These are phyloP conservation scores for Fregetta grallaria DNA, from an alignment of 2,113 vertebrate species.

Conservation along the genomic window DNA sequence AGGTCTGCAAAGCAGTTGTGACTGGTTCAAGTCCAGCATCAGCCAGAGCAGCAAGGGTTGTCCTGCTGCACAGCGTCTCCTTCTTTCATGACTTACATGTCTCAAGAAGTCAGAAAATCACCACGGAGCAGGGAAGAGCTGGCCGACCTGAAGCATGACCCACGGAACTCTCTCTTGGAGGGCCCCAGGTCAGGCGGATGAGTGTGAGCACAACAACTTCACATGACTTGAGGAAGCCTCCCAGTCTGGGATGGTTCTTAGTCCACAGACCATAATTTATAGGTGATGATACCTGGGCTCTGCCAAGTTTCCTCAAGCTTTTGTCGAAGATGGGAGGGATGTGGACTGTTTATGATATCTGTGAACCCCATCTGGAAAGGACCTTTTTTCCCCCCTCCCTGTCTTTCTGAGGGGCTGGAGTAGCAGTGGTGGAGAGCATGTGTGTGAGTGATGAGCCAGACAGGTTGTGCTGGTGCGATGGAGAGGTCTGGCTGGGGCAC, in stretches of 20 bases:
- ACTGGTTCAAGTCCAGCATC: not conserved
- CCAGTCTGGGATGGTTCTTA: not conserved
- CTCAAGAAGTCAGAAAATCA: not conserved
- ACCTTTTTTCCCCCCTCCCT: not conserved
- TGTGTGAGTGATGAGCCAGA: not conserved
- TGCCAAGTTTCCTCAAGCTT: not conserved
- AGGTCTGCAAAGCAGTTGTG: not conserved
- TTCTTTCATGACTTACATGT: not conserved
- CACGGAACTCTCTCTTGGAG: not conserved
- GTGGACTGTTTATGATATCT: not conserved
- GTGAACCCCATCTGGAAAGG: not conserved
- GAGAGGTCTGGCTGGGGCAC: not conserved
- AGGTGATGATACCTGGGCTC: not conserved
- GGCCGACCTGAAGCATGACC: not conserved
- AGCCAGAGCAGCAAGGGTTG: not conserved
- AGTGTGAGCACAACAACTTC: not conserved
- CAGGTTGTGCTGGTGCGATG: rapidly evolving
- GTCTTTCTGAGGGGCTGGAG: not conserved
- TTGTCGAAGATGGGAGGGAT: rapidly evolving
- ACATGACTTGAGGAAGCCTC: not conserved
- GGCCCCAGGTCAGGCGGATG: not conserved
- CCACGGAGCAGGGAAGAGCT: not conserved
- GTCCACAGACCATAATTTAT: not conserved
- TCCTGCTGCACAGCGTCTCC: not conserved
- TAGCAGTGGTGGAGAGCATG: not conserved